Evolutionary conservation across 1,140 invertebrate species (phyloP), one percentile per base, ranked within the genome.

Genomic region (Solen grandis): DNA sequence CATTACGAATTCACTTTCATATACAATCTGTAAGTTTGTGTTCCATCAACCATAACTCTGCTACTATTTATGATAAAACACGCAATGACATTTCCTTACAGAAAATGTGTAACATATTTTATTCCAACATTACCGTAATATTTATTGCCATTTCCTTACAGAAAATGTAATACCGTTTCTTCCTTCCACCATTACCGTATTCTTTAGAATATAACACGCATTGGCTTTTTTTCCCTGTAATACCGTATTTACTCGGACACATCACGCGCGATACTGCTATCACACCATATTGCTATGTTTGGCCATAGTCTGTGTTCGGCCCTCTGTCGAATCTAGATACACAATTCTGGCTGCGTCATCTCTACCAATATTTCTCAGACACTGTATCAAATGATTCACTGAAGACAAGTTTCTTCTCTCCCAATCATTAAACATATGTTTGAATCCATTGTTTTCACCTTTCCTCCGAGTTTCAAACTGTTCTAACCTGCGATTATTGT

Each of bases 391-490:
- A 68, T 57, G 75, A 36, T 46, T 68, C 0, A 78, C 75, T 13
- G 65, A 66, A 10, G 75, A 63, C 5, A 59, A 4, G n/a, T 78
- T 54, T 8, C 65, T 46, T 0, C 75, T 50, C 50, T 78, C 75
- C 75, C 75, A 78, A 38, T 78, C 75, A 22, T 69, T 63, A 55
- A 78, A 38, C 25, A 78, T 52, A 25, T 78, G 75, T 41, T 68
- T 78, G 50, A 78, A 78, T 35, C 62, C 13, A 46, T 46, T 78
- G 75, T 78, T 78, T 25, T 77, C 63, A 36, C 31, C 85, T 84
- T 22, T 88, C 60, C 70, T 65, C 52, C 81, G 74, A 33, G 62
- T 60, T 76, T 86, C 85, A 62, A 85, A 85, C 46, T 78, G 76
- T 27, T 70, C 57, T 33, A 87, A 81, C 55, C 86, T 78, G n/a